Conservation (phyloP, 2,113 vertebrate species). For the Thryonomys swinderianus region DNA sequence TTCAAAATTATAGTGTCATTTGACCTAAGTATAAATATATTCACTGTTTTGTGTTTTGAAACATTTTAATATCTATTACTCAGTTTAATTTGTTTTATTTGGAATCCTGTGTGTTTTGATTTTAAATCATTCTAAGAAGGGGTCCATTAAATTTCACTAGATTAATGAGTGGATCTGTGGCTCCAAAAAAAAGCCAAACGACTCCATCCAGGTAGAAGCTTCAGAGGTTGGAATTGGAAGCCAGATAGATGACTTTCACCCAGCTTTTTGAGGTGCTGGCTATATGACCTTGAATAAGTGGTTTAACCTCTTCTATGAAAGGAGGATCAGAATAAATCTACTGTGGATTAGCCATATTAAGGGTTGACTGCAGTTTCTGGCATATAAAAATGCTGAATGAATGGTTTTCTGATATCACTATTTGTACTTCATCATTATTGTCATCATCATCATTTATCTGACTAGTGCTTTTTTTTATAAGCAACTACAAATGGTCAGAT, state of each 20-base stretch:
- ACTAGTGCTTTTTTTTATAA: not conserved
- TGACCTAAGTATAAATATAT: not conserved
- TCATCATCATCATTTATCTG: not conserved
- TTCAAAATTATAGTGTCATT: not conserved
- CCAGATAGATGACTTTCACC: not conserved
- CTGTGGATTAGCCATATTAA: not conserved
- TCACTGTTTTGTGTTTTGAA: constrained; percentile 25
- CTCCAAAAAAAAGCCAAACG: not conserved
- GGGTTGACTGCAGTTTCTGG: not conserved
- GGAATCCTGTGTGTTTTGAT: not conserved
- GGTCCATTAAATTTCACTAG: not conserved
- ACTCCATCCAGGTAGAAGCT: not conserved
- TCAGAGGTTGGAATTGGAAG: not conserved
- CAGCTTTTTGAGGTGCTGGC: not conserved
- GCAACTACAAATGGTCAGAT: not conserved
- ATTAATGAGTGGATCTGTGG: not conserved
- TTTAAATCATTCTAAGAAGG: not conserved
- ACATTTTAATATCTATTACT: not conserved
- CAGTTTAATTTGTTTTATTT: not conserved
- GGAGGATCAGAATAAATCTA: not conserved
- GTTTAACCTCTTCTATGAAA: not conserved
- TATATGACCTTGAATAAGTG: not conserved
- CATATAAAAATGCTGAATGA: not conserved
- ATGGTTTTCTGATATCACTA: not conserved
- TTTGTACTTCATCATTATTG: not conserved